These are phyloP conservation scores for Lasioglossum malachurum DNA, from an alignment of 2,888 invertebrate genomes.

Conservation along the genomic window DNA sequence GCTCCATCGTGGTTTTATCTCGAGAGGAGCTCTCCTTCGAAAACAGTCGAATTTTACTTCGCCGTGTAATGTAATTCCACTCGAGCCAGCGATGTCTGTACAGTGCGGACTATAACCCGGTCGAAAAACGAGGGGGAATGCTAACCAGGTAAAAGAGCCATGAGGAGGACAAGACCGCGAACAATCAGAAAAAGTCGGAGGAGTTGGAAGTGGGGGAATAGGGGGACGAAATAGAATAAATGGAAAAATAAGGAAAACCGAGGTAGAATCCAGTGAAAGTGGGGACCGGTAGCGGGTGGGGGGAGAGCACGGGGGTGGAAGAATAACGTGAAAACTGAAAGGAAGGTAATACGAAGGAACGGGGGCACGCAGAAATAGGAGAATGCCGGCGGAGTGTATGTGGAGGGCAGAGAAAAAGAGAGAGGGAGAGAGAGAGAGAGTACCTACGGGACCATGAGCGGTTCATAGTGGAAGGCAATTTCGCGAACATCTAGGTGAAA, in stretches of 20 bases:
- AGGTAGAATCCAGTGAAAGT: not conserved
- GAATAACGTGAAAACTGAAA: constrained; percentile 8
- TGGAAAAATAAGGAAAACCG: not conserved
- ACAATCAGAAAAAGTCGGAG: not conserved
- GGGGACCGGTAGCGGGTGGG: not conserved
- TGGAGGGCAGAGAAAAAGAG: not conserved
- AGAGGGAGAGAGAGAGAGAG: not conserved
- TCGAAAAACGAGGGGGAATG: not conserved
- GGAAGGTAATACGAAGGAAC: constrained; percentile 1
- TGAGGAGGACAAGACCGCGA: not conserved
- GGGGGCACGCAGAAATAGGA: constrained; percentile 5
- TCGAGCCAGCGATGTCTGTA: not conserved
- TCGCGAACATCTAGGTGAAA: constrained; percentile 51
- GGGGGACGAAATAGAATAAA: not conserved
- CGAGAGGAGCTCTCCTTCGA: not conserved
- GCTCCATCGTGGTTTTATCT: not conserved
- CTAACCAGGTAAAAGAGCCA: not conserved
- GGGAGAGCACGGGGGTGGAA: not conserved
- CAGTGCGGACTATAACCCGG: not conserved
- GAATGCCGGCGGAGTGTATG: not conserved
- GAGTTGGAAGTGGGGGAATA: not conserved
- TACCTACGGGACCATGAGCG: constrained; percentile 44
- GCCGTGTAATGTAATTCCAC: not conserved
- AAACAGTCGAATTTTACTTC: not conserved
- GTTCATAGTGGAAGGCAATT: constrained; percentile 57